Base-by-base conservation (phyloP, 2,113 vertebrate genomes). In the Dicentrarchus labrax region DNA sequence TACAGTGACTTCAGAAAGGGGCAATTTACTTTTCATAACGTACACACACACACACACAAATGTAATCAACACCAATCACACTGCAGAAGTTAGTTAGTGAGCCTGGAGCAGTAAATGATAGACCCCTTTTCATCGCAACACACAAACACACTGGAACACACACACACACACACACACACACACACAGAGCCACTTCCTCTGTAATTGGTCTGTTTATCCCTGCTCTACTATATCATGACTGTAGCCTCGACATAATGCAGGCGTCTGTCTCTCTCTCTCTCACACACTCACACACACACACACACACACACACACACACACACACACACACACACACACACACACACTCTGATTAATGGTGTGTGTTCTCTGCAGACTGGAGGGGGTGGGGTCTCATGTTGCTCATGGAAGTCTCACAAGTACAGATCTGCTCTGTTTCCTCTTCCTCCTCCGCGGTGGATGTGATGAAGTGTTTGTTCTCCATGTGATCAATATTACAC, bases 151-250 rank as follows among this genome's bases (percentile, higher is more conserved):
- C 38, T n/a, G n/a, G n/a, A n/a, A 79, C 8, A 68, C 53, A 54
- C 68, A 59, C 45, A 72, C 38, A 36, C 56, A 62, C 38, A 54
- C 30, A 21, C 43, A 76, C 51, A 82, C 69, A 67, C 57, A 71
- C 6, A 86, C 86, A 79, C 83, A 80, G 47, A 80, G 80, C 72
- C 72, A 83, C 89, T 89, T 93, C 79, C 92, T 89, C 86, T 93
- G 82, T 94, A 93, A 94, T 95, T 92, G 88, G 64, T 74, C 72
- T 83, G 86, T 91, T 94, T 92, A 91, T 88, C 72, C 84, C 82
- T 62, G 65, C 85, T 92, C 69, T 72, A 64, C 85, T 76, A 66
- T 90, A 92, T 84, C 83, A 89, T 71, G 86, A 78, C 85, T 78
- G 51, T 36, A 85, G 87, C 73, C 87, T 85, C 61, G 68, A 92